Evolutionary conservation across 1,140 invertebrate species (phyloP), one percentile per base, ranked within the genome.

Genomic region (Plodia interpunctella): DNA sequence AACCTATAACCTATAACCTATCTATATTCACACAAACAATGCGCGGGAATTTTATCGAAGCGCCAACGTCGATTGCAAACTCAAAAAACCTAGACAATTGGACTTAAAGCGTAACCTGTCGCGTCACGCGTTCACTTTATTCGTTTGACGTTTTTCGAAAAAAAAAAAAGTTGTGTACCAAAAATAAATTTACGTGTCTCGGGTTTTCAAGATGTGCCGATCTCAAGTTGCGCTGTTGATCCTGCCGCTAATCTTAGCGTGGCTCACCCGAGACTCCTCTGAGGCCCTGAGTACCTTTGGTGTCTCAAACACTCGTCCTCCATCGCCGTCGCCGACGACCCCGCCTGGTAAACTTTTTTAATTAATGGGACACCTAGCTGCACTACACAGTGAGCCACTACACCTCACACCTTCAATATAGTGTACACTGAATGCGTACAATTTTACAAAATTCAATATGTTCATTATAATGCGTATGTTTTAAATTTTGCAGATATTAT

Each of bases 211-310:
- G 69, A 74, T 80, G 72, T 71, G 55, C 49, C 72, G 70, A 53
- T 68, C 66, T 28, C 71, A 75, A 57, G 78, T 73, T 18, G 76
- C 76, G 8, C 67, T 69, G 11, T 56, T 72, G 51, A 65, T 89
- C 18, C 80, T 86, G 21, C 84, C 88, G 5, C 70, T 87, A 1
- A 80, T 90, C 5, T 66, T 86, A 13, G 91, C 88, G 2, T 84
- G 90, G 60, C 68, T 87, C n/a, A 66, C 74, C 19, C 70, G 73
- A 20, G 72, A 82, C 52, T 76, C 76, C 10, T 91, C 89, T 5
- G 90, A 92, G 60, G 92, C 93, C n/a, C 85, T 94, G 17, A 93
- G 92, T 28, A 93, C 93, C 56, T 94, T 94, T 71, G 93, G 93
- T 17, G 93, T 94, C 72, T 92, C 91, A 15, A 93, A 92, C 62